Conservation (phyloP, 1,140 invertebrate genomes). For the Mizuhopecten yessoensis region DNA sequence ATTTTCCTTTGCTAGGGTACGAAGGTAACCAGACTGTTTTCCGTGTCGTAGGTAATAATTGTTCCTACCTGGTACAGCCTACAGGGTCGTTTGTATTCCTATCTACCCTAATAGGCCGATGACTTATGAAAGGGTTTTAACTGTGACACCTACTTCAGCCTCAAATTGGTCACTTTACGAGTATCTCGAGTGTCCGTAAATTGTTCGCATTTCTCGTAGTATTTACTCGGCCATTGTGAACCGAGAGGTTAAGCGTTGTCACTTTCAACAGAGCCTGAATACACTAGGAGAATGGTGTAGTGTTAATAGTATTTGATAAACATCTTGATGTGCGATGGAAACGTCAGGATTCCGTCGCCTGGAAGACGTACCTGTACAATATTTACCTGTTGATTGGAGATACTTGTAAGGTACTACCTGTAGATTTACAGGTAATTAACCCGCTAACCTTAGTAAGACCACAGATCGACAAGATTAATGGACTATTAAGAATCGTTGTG, state of each 20-base stretch:
- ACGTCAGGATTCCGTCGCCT: constrained; percentile 2
- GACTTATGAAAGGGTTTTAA: constrained; percentile 27
- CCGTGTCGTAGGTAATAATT: background rate
- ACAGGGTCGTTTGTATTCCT: background rate
- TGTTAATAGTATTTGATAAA: constrained; percentile 23
- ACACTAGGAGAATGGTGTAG: background rate
- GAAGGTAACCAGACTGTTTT: background rate
- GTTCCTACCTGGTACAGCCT: background rate
- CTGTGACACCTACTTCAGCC: background rate
- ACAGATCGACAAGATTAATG: constrained; percentile 9
- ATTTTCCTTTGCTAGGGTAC: background rate
- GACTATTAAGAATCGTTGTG: background rate
- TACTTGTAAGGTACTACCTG: constrained; percentile 23
- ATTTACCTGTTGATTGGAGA: constrained; percentile 15
- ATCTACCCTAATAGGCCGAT: constrained; percentile 1
- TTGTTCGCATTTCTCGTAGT: constrained; percentile 11
- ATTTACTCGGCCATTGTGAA: background rate
- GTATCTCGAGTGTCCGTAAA: constrained; percentile 26
- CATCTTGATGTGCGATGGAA: constrained; percentile 6
- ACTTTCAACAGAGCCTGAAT: background rate
- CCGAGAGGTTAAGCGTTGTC: background rate
- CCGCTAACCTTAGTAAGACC: background rate
- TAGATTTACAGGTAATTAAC: constrained; percentile 12
- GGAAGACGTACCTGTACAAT: constrained; percentile 22
- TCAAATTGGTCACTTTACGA: constrained; percentile 33